Evolutionary conservation across 2,888 invertebrate species (phyloP), one percentile per base, ranked within the genome.

Genomic region (Scelioninae gen. 1): DNA sequence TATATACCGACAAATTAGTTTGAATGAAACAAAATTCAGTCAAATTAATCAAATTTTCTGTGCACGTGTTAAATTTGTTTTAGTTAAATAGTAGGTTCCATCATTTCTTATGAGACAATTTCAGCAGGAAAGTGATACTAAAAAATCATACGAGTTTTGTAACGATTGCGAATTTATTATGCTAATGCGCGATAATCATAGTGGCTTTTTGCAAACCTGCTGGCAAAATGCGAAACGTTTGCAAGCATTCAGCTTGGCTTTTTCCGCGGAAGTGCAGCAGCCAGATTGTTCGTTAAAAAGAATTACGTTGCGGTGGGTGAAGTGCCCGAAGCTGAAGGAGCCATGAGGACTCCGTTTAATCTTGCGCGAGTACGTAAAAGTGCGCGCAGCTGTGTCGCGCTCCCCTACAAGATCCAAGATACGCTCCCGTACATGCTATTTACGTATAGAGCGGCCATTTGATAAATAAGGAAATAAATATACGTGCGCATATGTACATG

Each of bases 281-380:
- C 71, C 62, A 55, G 80, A 72, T 80, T 74, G 66, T 74, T 74
- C 74, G 68, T 78, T 65, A 58, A 47, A 74, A 80, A 74, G 80
- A 80, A 68, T 79, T 72, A 65, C 68, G 62, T 43, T 71, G 71
- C 51, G 34, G 63, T 9, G 66, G 43, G 58, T 68, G 38, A 53
- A 65, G 63, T 56, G 56, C 23, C 10, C 16, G 38, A 4, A n/a
- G 43, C 23, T 60, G 51, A 72, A 65, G 71, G 53, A 79, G 65
- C 38, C 58, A 58, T 53, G 34, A 81, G 81, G 68, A 74, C 74
- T 66, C 40, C 55, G 75, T 81, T 71, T 81, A 76, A 76, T 81
- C 75, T 81, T 60, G 69, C 31, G 34, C 69, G 53, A 69, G 69
- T 75, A 63, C 47, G 68, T 47, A 51, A 58, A 62, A 68, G 53